Conservation (phyloP, 2,797 vertebrate genomes). For the Enoplosus armatus region DNA sequence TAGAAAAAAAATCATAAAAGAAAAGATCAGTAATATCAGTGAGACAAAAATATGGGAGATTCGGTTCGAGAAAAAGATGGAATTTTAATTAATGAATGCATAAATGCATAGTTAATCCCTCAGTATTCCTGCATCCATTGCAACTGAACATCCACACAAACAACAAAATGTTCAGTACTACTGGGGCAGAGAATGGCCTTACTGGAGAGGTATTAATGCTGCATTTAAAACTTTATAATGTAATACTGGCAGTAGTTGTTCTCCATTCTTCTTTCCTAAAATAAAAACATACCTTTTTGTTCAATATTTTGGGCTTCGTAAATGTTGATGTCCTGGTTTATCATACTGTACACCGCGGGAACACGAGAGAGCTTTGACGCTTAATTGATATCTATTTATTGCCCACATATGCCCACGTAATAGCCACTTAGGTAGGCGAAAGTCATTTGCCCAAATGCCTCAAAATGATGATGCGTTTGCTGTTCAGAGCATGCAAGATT, state of each 20-base stretch:
- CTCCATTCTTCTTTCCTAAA: background rate
- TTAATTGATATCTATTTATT: conserved; percentile 64
- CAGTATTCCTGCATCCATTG: background rate
- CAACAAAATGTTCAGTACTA: background rate
- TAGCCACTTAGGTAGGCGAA: conserved; percentile 43
- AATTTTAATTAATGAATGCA: background rate
- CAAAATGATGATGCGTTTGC: conserved; percentile 30
- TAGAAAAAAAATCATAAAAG: too few species aligned
- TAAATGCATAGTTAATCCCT: background rate
- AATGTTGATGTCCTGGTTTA: conserved; percentile 27
- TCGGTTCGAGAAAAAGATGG: background rate
- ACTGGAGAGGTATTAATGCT: background rate
- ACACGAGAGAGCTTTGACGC: conserved; percentile 34
- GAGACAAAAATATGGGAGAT: background rate
- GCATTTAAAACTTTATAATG: background rate
- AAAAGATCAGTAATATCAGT: too few species aligned
- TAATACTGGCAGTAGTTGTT: background rate
- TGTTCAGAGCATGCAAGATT: background rate
- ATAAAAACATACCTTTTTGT: conserved; percentile 1
- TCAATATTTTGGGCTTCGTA: conserved; percentile 2
- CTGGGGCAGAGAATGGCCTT: background rate
- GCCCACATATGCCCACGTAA: conserved; percentile 46
- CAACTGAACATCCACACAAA: conserved; percentile 1
- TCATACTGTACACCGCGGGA: conserved; percentile 13
- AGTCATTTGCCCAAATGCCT: conserved; percentile 42